Base-by-base conservation (phyloP, 1,140 invertebrate genomes). In the Aplysia californica region DNA sequence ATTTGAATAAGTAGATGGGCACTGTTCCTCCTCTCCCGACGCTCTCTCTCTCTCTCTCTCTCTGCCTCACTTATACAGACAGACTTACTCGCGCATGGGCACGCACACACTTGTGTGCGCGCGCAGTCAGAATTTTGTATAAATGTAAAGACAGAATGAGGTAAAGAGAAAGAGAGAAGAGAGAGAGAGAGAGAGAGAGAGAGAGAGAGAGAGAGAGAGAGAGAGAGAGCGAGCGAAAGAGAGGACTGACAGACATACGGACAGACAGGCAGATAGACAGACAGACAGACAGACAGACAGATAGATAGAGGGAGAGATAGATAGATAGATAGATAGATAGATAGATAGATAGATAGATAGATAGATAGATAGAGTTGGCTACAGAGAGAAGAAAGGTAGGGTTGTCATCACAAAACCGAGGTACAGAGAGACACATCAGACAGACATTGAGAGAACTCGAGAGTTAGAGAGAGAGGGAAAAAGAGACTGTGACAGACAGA, bases 131-230 rank as follows among this genome's bases (percentile, higher is more conserved):
- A 21, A 26, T 31, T 35, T 31, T 21, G 3, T 35, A 31, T 21
- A 5, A 26, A 35, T n/a, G 5, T 15, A 15, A 26, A 35, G 2
- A 66, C 6, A 21, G 29, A 4, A 31, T 26, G 29, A 41, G 3
- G 4, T 72, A 20, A 21, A 0, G 38, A 23, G 41, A 56, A 18
- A n/a, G 29, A 26, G 38, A 29, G 29, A 36, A 56, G 31, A 35
- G 10, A 29, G 20, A 58, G 44, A 18, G 26, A 33, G 23, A 56
- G 44, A 1, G 44, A 56, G 50, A 56, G 69, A 72, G 31, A 56
- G 69, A 33, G 69, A 72, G 44, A 72, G 69, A 72, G 69, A 72
- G 69, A 72, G 69, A 72, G 69, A 72, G 50, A 72, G 69, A 69
- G 36, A 69, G 36, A 41, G n/a, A n/a, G n/a, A n/a, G n/a, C n/a